Base-by-base conservation (phyloP, 1,140 invertebrate species). In the Bombus waltoni region DNA sequence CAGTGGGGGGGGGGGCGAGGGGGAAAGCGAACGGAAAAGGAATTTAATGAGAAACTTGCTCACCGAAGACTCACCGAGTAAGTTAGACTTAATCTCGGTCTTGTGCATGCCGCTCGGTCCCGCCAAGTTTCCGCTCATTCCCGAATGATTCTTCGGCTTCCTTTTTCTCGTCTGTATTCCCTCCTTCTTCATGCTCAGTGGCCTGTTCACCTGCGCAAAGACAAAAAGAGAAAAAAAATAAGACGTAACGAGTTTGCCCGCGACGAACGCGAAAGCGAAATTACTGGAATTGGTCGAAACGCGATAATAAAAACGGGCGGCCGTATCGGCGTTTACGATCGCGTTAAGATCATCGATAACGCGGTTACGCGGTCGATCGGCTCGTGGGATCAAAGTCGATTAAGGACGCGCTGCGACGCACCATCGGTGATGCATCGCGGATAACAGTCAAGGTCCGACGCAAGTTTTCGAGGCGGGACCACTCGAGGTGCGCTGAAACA, bases 171-270 rank as follows among this genome's bases (percentile, higher is more conserved):
- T 98, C 94, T 99, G 98, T 92, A 99, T 99, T 15, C 98, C 98
- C 83, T 99, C 98, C 94, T 99, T 99, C 93, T 98, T 98, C 98
- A 99, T 99, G 74, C 98, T 98, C 77, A 98, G 94, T 25, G 99
- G 99, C 85, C 97, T 96, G 93, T 97, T 97, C 70, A 99, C 98
- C 97, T 97, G 95, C 65, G 74, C 11, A 66, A 32, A 15, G 6
- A 35, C 18, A 28, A 57, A 18, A 15, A 40, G 11, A 25, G 8
- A 42, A 3, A 15, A n/a, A n/a, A 9, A 44, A n/a, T 0, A 3
- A 44, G 3, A 3, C 11, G 1, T 1, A 44, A 9, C 6, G 1
- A 22, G 3, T 1, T 59, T 13, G 0, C n/a, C 10, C 18, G 8
- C n/a, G 22, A 18, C 68, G 1, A 22, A 13, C 9, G 57, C 5